Base-by-base conservation (phyloP, 2,888 invertebrate genomes). In the Nowickia ferox region DNA sequence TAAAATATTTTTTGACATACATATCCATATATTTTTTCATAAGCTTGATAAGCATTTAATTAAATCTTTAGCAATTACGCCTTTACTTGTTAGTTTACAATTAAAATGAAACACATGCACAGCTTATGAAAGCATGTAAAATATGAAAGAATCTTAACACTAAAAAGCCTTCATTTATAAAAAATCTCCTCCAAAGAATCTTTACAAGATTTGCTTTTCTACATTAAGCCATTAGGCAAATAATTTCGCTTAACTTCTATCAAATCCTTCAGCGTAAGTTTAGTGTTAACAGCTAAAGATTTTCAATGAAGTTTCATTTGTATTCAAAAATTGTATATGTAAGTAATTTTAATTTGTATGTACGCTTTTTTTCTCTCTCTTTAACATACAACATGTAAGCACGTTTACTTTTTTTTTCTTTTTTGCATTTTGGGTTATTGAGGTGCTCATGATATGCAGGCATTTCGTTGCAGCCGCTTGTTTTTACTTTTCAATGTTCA, bases 11-110 rank as follows among this genome's bases (percentile, higher is more conserved):
- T 65, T 55, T 46, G 22, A 38, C 15, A 65, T 46, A 46, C 46
- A 10, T 57, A 15, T 4, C n/a, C n/a, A 6, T 6, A 30, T 30
- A 48, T 13, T 9, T 61, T 61, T 63, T n/a, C 42, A 57, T 65
- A 61, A 69, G 57, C 22, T 46, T 79, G 57, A 61, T 40, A 72
- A 63, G 74, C 74, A 81, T 81, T 74, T 81, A 75, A 81, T 81
- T 75, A 77, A 82, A 85, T 85, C 78, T 82, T 82, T 74, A 82
- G 72, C 77, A 68, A 85, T 85, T 78, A 75, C 82, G 82, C 78
- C 82, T 82, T 69, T 65, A 57, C 61, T 69, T 78, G 71, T 68
- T 74, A 63, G 22, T 63, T 69, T 22, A 63, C 72, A 82, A 85
- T 85, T 78, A 65, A 85, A 82, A 78, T 55, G 48, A 59, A 68